These are phyloP conservation scores for Celastrina argiolus DNA, from an alignment of 2,888 invertebrate species.

Conservation along the genomic window DNA sequence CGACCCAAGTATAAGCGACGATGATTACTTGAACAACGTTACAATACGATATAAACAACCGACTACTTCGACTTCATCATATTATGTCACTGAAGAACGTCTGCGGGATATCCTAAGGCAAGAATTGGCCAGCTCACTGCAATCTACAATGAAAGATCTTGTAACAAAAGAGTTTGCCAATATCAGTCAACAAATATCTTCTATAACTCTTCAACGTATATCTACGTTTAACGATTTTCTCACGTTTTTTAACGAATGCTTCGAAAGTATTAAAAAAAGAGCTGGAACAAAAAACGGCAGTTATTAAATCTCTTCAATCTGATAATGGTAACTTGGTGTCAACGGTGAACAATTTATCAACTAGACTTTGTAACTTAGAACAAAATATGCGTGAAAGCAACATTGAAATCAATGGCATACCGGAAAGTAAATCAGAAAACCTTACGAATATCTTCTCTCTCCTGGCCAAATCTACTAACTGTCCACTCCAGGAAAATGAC, in stretches of 20 bases:
- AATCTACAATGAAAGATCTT: not conserved
- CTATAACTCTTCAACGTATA: no score
- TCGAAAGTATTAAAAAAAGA: conserved; percentile 11
- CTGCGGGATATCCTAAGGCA: not conserved
- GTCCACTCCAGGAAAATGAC: no score
- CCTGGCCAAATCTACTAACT: not conserved
- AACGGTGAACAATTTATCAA: conserved; percentile 1
- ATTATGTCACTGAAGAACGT: not conserved
- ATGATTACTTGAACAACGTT: not conserved
- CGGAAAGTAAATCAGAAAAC: conserved; percentile 25
- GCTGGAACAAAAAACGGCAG: not conserved
- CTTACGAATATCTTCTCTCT: conserved; percentile 7
- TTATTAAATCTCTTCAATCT: not conserved
- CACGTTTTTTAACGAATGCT: not conserved
- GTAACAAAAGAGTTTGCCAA: not conserved
- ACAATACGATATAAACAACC: not conserved
- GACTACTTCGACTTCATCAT: not conserved
- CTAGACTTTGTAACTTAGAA: not conserved
- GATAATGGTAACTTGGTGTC: not conserved
- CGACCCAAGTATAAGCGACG: no score
- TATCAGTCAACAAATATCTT: not conserved
- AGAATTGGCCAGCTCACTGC: not conserved
- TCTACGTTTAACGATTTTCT: conserved; percentile 2
- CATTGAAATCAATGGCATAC: conserved; percentile 26
- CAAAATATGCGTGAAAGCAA: conserved; percentile 27